These are phyloP conservation scores for Lerista edwardsae DNA, from an alignment of 2,797 vertebrate species.

Conservation along the genomic window DNA sequence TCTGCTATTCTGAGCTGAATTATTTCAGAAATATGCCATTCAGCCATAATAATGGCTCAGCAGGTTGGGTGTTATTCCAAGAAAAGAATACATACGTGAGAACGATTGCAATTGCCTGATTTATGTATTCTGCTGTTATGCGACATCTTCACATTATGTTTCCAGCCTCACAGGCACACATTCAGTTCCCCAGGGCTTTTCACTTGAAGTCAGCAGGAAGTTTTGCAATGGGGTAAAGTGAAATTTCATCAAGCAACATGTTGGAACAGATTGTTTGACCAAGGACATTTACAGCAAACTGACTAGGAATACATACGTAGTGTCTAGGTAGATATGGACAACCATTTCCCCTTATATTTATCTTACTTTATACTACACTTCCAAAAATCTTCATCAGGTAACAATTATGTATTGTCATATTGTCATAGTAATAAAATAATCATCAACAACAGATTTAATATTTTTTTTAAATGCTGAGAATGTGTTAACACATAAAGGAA, in stretches of 20 bases:
- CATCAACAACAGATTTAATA: too few species aligned
- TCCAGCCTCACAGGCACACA: constrained; percentile 19
- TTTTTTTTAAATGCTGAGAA: too few species aligned
- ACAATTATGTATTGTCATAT: background rate
- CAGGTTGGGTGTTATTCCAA: constrained; percentile 10
- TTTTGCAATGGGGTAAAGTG: background rate
- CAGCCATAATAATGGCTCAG: background rate
- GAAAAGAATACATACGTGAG: background rate
- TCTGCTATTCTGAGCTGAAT: background rate
- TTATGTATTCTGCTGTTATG: background rate
- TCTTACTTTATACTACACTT: background rate
- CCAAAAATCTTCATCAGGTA: background rate
- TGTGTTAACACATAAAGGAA: too few species aligned
- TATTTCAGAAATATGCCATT: constrained; percentile 33
- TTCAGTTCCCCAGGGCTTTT: background rate
- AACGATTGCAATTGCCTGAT: constrained; percentile 4
- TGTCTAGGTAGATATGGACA: background rate
- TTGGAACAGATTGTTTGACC: constrained; percentile 19
- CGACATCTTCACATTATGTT: background rate
- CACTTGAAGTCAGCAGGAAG: background rate
- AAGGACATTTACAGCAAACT: background rate
- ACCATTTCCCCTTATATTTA: background rate
- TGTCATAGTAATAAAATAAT: too few species aligned
- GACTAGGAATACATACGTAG: background rate
- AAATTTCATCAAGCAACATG: constrained; percentile 11